Base-by-base conservation (phyloP, 2,797 vertebrate species). In the Myioborus melanocephalus region DNA sequence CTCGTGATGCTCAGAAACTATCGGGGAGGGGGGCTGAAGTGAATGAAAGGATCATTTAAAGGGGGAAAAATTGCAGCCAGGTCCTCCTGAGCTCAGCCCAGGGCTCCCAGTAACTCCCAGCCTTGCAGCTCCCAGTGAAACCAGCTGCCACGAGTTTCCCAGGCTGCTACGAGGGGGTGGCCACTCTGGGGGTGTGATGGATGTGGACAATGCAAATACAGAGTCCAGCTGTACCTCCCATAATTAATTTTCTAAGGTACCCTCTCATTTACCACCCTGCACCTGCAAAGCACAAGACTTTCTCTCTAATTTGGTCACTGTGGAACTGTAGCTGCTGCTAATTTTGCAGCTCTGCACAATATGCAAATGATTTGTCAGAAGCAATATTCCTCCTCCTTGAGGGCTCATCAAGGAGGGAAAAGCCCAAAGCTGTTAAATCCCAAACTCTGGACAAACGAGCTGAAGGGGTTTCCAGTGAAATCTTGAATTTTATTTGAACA, bases 301-400 rank as follows among this genome's bases (percentile, higher is more conserved):
- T 28, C 73, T 75, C 57, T 56, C 43, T 39, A 5, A 59, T 65
- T 64, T 28, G 46, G 57, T 91, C 2, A 0, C 44, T 15, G 22
- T 81, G 55, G 65, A 87, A 75, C 24, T 43, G 73, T 10, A 63
- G 83, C 55, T 75, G 3, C 71, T 24, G 84, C 61, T 89, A 83
- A 91, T 94, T 95, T 77, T 89, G 79, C 85, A 81, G 89, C 79
- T 81, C 89, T 90, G 84, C 69, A 92, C 75, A 78, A 86, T 68
- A 89, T 79, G 94, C 87, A 96, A 95, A 91, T 81, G 87, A 63
- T 94, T 91, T 91, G 94, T 95, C 76, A 93, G 91, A 37, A 78
- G 47, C 79, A 56, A n/a, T 81, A 65, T 85, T 59, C 61, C 64
- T 85, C 23, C 61, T 86, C 84, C 75, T 76, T 8, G 8, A 65